Evolutionary conservation across 1,140 invertebrate genomes (phyloP).

Genomic region (Macrocentrus cingulum): DNA sequence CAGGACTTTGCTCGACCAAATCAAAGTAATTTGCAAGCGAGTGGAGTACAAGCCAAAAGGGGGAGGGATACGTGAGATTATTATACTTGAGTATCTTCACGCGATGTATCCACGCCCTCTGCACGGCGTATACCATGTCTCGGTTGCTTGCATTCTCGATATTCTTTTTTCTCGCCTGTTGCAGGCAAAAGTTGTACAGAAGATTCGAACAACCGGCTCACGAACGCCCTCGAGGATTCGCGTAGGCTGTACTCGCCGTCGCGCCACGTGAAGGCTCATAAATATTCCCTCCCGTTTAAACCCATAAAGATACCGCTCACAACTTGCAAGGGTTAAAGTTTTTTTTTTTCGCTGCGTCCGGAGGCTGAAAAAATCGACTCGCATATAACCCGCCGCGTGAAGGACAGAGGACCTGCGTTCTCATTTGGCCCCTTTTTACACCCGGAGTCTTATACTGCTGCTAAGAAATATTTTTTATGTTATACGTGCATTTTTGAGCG

Average conservation of each 20-base stretch:
- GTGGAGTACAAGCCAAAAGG: not conserved
- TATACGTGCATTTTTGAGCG: too few species aligned
- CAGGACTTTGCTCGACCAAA: not conserved
- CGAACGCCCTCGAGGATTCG: conserved; percentile 17
- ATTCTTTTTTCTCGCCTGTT: not conserved
- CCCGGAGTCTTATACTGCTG: not conserved
- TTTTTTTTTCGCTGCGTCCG: conserved; percentile 31
- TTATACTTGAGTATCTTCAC: not conserved
- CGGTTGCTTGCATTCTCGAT: not conserved
- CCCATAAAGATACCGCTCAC: conserved; percentile 56
- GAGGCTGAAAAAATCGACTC: conserved; percentile 27
- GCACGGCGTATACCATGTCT: too few species aligned
- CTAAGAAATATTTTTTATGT: not conserved
- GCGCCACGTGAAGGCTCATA: conserved; percentile 47
- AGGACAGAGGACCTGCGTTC: conserved; percentile 29
- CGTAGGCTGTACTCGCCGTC: conserved; percentile 25
- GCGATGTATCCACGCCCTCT: conserved; percentile 23
- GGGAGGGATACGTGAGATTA: conserved; percentile 2
- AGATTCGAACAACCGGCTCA: conserved; percentile 21
- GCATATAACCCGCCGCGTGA: conserved; percentile 26
- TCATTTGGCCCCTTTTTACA: not conserved
- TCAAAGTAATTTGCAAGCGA: conserved; percentile 3
- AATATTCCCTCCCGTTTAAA: conserved; percentile 51
- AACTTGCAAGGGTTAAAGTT: conserved; percentile 53
- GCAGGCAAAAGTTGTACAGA: conserved; percentile 14